A percentile compares a stretch with the other conserved stretches of the same genome.
These are phyloP conservation scores for Romanogobio albipinnatus DNA, from an alignment of 2,113 vertebrate species.

Conservation along the genomic window DNA sequence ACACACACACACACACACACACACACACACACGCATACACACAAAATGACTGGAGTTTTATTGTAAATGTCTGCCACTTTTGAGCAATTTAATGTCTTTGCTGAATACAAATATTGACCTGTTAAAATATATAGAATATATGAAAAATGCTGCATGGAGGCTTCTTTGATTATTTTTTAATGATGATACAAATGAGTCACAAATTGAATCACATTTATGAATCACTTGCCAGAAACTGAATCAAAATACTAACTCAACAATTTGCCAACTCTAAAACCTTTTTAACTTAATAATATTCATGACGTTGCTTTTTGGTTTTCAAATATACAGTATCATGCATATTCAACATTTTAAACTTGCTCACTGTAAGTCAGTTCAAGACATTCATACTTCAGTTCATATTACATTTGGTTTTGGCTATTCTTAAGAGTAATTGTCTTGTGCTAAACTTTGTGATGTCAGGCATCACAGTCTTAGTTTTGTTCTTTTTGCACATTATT, in stretches of 20 bases:
- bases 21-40: too few species aligned
- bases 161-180: too few species aligned
- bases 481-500: conserved; percentile 23
- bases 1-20: too few species aligned
- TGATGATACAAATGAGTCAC: background rate
- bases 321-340: background rate
- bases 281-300: background rate
- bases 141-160: background rate
- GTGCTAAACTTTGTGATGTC: background rate
- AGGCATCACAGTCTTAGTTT: conserved; percentile 10
- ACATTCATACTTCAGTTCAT: background rate
- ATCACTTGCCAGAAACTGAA: background rate
- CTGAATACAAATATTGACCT: too few species aligned
- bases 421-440: background rate
- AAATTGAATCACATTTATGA: background rate
- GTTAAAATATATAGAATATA: too few species aligned
- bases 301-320: background rate
- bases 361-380: background rate
- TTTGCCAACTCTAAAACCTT: background rate
- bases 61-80: too few species aligned
- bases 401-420: background rate
- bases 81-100: too few species aligned
- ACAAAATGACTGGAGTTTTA: too few species aligned
- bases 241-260: background rate
- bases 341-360: background rate